These are phyloP conservation scores for Dendrocincla fuliginosa DNA, from an alignment of 2,797 vertebrate species.

Conservation along the genomic window DNA sequence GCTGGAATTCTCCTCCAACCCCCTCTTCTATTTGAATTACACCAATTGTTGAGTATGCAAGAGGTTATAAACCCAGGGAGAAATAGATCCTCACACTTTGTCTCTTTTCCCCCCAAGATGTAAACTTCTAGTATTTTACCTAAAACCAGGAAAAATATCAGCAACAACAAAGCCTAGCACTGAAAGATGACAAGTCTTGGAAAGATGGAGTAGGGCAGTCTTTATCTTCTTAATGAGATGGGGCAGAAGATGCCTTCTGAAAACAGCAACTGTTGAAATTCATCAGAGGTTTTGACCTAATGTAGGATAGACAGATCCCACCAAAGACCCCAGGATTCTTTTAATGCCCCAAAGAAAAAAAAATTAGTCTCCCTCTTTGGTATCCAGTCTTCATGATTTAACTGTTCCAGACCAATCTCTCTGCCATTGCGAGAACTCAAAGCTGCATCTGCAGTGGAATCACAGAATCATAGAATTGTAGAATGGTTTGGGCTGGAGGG, in stretches of 20 bases:
- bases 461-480: neutral
- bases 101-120: neutral
- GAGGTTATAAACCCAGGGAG: neutral
- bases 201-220: neutral
- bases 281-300: neutral
- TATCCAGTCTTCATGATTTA: neutral
- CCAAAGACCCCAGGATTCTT: neutral
- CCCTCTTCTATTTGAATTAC: constrained; percentile 10
- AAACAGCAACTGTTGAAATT: neutral
- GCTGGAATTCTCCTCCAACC: constrained; percentile 47
- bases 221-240: neutral
- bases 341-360: neutral
- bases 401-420: neutral
- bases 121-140: neutral
- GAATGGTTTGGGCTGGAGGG: neutral
- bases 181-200: neutral
- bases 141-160: neutral
- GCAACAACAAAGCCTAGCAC: neutral
- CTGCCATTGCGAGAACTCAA: neutral
- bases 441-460: neutral
- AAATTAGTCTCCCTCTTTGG: neutral
- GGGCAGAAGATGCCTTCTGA: neutral
- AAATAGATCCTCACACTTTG: neutral
- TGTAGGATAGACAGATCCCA: neutral
- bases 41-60: neutral